Evolutionary conservation across 2,797 vertebrate species (phyloP), one percentile per base, ranked within the genome.

Genomic region (Sparus aurata): DNA sequence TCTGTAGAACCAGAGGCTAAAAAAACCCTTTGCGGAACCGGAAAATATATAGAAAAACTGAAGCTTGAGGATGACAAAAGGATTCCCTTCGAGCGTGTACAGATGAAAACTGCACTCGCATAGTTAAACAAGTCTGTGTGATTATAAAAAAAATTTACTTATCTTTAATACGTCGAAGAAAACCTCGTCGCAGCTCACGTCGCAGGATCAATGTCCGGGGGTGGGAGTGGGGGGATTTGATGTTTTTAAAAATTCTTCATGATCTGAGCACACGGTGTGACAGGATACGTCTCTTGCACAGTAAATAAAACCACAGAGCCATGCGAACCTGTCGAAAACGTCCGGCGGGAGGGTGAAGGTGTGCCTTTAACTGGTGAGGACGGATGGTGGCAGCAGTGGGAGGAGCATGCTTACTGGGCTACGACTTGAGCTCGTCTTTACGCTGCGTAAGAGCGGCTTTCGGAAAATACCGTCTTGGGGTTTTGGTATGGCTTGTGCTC

Each of bases 321-420:
- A 52, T 81, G 75, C 75, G 80, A 78, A 86, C 84, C 63, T 84
- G 87, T 83, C 80, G 74, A 83, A 60, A 75, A 79, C 41, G 69
- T 78, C 78, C 85, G 62, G 79, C 50, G 20, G 30, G 84, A 90
- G 91, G 86, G 92, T 91, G 88, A 96, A 96, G 96, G 95, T 95
- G 96, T 98, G 96, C 96, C 96, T 98, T 98, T 96, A 92, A 94
- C 52, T 94, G 92, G 92, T 95, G 89, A 94, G 94, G 94, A 91
- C 94, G 94, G 95, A 89, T 94, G 94, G 94, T 90, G 92, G 93
- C 91, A 62, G 82, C 90, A 89, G 91, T 91, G 88, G 77, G 88
- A 94, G 95, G 92, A 94, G 95, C 95, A 96, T 96, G 96, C 91
- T 92, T 68, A 75, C 82, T 65, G 83, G 77, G 79, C 80, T 27